These are phyloP conservation scores for Upupa epops DNA, from an alignment of 2,113 vertebrate species.

Conservation along the genomic window DNA sequence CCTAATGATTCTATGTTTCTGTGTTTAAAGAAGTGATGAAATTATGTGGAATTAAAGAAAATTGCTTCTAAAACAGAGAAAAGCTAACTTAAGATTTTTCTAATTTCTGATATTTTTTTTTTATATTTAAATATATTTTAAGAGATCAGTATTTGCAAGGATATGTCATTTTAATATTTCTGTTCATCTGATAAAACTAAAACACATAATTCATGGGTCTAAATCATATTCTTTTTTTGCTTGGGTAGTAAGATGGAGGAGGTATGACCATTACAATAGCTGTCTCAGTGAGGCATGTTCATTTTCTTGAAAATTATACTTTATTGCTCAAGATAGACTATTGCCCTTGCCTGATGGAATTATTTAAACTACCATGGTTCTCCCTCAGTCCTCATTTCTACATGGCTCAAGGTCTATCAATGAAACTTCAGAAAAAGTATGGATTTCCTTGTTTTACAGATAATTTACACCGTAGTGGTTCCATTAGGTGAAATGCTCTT, in stretches of 20 bases:
- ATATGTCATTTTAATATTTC: background rate
- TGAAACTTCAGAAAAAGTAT: background rate
- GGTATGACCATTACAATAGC: no score
- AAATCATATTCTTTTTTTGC: background rate
- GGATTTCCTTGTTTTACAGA: background rate
- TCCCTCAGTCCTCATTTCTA: background rate
- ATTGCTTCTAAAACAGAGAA: background rate
- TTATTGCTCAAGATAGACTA: background rate
- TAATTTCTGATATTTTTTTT: background rate
- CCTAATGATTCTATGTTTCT: no score
- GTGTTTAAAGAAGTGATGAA: no score
- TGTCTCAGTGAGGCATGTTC: background rate
- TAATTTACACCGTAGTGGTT: background rate
- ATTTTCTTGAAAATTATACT: background rate
- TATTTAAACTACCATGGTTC: background rate
- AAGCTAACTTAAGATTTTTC: fast-evolving
- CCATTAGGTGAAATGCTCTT: background rate
- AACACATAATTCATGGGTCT: background rate
- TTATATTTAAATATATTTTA: background rate
- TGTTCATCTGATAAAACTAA: background rate
- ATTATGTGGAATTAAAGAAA: background rate
- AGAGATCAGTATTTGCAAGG: background rate
- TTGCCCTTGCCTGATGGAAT: background rate
- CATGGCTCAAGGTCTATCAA: background rate
- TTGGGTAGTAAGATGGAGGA: background rate